Conservation (phyloP, 2,113 vertebrate species). For the Rhinopithecus roxellana region DNA sequence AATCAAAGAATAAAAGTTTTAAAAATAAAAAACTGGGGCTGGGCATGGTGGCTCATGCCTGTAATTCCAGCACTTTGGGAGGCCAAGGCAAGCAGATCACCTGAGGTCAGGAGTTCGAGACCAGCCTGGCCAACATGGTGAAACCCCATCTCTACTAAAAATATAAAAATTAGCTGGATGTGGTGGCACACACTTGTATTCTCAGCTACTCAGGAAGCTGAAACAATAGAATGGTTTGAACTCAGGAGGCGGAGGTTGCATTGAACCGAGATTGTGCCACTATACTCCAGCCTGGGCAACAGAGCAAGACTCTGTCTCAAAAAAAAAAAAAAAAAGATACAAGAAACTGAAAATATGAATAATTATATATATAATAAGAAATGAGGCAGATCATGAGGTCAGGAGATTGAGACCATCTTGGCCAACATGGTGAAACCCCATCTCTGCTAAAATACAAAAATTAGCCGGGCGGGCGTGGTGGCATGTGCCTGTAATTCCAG, state of each 20-base stretch:
- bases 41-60: not conserved
- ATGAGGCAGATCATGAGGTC: not conserved
- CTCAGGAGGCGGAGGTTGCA: not conserved
- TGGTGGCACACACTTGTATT: no score
- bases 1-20: not conserved
- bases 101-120: no score
- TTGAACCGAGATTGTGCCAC: not conserved
- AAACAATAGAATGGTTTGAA: not conserved
- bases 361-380: slow-evolving; percentile 10
- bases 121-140: no score
- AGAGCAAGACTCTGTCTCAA: not conserved
- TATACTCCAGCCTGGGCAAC: not conserved
- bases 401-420: no score
- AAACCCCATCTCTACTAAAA: no score
- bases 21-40: not conserved
- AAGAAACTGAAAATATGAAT: slow-evolving; percentile 7
- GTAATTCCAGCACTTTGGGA: not conserved
- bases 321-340: not conserved
- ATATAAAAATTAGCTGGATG: no score
- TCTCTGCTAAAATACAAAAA: no score
- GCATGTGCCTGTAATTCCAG: no score
- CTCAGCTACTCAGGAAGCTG: not conserved
- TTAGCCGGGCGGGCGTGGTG: no score
- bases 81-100: no score
- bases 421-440: no score